A percentile compares a stretch with the other conserved stretches of the same genome.
Evolutionary conservation across 2,113 vertebrate genomes (phyloP).

Genomic region (Eurypyga helias): DNA sequence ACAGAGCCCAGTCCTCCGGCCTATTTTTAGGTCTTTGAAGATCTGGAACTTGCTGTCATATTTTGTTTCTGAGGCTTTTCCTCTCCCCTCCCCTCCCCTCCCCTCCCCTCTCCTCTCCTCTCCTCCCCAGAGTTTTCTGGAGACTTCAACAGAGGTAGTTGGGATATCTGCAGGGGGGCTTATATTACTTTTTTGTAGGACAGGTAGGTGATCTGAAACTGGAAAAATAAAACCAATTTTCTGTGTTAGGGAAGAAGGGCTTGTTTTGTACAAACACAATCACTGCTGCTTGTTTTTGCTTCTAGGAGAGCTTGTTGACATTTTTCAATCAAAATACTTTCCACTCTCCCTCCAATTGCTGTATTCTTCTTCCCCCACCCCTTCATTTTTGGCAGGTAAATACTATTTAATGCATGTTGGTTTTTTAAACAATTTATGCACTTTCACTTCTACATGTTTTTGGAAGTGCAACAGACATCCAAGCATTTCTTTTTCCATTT

Average conservation of each 20-base stretch:
- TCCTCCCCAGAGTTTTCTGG: not conserved
- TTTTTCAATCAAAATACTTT: slow-evolving; percentile 46
- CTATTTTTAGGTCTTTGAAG: not conserved
- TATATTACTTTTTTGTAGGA: not conserved
- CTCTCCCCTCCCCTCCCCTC: not conserved
- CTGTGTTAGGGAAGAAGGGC: not conserved
- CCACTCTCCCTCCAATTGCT: not conserved
- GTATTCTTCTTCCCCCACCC: not conserved
- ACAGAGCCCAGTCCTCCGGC: not conserved
- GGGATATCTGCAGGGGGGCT: not conserved
- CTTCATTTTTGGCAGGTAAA: not conserved
- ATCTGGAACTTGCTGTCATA: not conserved
- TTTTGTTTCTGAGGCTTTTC: not conserved
- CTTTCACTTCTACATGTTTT: not conserved
- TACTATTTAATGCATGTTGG: not conserved
- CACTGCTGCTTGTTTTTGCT: not conserved
- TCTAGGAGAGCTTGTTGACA: slow-evolving; percentile 17
- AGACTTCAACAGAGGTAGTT: rapidly evolving
- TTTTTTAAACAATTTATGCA: not conserved
- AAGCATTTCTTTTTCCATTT: not conserved
- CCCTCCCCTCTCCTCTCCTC: not conserved
- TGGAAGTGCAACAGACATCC: not conserved
- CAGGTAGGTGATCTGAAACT: not conserved
- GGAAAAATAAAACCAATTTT: not conserved
- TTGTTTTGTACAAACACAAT: not conserved